These are phyloP conservation scores for Eurypyga helias DNA, from an alignment of 2,113 vertebrate genomes.

Conservation along the genomic window DNA sequence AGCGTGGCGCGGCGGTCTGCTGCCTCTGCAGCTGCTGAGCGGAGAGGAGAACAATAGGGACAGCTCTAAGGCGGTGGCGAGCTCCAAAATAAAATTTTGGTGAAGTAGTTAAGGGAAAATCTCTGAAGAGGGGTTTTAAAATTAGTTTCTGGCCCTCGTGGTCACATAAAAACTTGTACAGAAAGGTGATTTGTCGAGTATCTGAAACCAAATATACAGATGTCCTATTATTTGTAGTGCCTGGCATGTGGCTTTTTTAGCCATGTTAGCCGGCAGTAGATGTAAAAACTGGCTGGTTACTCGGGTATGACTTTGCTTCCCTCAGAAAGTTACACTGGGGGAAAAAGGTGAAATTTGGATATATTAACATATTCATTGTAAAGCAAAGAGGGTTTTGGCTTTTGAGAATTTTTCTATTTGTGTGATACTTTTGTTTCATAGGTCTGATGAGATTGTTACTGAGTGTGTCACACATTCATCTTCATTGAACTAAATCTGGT, in stretches of 20 bases:
- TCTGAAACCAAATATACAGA: neutral
- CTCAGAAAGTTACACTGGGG: neutral
- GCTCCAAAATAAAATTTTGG: neutral
- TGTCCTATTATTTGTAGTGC: neutral
- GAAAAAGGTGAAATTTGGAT: neutral
- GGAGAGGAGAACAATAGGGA: neutral
- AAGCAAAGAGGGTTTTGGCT: neutral
- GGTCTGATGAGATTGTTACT: neutral
- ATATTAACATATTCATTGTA: neutral
- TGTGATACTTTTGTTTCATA: neutral
- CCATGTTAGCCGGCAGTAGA: neutral
- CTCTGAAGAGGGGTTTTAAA: neutral
- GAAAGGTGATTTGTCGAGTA: neutral
- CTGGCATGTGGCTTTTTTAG: rapidly evolving
- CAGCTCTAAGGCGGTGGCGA: neutral
- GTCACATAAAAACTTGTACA: neutral
- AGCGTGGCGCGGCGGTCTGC: rapidly evolving
- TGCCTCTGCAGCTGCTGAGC: neutral
- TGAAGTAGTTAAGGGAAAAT: neutral
- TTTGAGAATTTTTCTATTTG: neutral
- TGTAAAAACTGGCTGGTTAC: neutral
- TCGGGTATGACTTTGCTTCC: neutral
- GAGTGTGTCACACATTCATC: neutral
- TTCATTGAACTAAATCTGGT: neutral
- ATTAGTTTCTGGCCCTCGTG: neutral